Conservation (phyloP, 2,888 invertebrate species). For the Ernsta delagoae region DNA sequence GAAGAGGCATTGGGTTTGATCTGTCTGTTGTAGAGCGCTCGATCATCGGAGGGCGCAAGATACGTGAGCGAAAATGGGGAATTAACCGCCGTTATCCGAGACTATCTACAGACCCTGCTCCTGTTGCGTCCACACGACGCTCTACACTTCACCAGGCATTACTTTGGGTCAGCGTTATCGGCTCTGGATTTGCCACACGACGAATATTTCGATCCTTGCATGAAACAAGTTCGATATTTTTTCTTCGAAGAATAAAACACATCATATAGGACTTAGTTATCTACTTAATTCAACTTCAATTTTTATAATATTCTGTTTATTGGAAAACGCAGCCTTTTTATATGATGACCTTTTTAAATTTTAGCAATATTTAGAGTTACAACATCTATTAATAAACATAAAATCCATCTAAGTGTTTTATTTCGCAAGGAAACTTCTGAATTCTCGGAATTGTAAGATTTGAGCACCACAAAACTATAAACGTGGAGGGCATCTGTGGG, state of each 20-base stretch:
- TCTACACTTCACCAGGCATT: slow-evolving; percentile 82
- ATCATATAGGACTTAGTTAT: no score
- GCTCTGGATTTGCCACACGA: slow-evolving; percentile 77
- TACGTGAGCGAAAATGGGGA: slow-evolving; percentile 85
- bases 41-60: slow-evolving; percentile 79
- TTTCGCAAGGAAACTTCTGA: slow-evolving; percentile 10
- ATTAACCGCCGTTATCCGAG: slow-evolving; percentile 82
- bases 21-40: slow-evolving; percentile 60
- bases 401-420: slow-evolving; percentile 6
- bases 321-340: no score
- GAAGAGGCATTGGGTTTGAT: background rate
- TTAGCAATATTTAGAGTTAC: background rate
- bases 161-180: slow-evolving; percentile 78
- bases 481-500: slow-evolving; percentile 17
- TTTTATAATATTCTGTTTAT: background rate
- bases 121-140: slow-evolving; percentile 84
- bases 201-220: slow-evolving; percentile 74
- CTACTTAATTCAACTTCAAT: no score
- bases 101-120: slow-evolving; percentile 86
- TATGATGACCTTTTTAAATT: background rate
- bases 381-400: background rate
- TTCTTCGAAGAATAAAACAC: slow-evolving; percentile 78
- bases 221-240: slow-evolving; percentile 72
- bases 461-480: slow-evolving; percentile 27
- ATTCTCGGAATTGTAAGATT: slow-evolving; percentile 20